Percentiles rank a stretch among this genome's conserved stretches.
Evolutionary conservation across 2,113 vertebrate species (phyloP).

Genomic region (Mellivora capensis): DNA sequence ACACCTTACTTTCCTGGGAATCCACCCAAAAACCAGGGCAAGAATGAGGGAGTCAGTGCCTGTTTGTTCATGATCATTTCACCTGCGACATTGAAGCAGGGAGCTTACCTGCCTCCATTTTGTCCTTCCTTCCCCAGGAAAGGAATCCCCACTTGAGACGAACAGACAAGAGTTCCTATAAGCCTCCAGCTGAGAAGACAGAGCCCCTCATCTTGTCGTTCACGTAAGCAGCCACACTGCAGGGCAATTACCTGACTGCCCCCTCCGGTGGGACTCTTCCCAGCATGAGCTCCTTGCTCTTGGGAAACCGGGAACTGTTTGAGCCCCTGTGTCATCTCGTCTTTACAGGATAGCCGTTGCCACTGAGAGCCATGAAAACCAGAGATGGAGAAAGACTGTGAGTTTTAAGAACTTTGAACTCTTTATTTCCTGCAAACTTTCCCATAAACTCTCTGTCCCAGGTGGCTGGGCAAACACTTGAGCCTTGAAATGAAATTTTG

Average conservation of each 20-base stretch:
- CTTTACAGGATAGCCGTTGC: background rate
- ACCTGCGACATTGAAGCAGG: background rate
- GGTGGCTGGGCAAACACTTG: conserved; percentile 35
- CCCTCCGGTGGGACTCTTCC: rapidly evolving
- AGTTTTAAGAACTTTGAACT: background rate
- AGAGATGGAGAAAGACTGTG: background rate
- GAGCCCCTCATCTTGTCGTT: background rate
- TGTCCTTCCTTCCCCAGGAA: background rate
- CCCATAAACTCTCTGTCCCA: conserved; percentile 40
- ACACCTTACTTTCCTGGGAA: background rate
- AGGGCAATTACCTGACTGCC: no score
- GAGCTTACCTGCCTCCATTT: background rate
- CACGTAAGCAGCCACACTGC: background rate
- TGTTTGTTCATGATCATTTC: background rate
- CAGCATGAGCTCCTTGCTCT: background rate
- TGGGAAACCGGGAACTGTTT: rapidly evolving
- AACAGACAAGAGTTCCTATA: rapidly evolving
- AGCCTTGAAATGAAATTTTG: conserved; percentile 58
- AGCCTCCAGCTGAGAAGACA: no score
- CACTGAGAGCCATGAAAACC: background rate
- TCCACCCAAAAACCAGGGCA: background rate
- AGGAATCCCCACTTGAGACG: rapidly evolving
- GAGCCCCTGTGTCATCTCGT: rapidly evolving
- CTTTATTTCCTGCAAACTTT: background rate
- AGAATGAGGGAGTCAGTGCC: background rate